A percentile compares a stretch with the other conserved stretches of the same genome.
These are phyloP conservation scores for Caenorhabditis parvicauda DNA, from an alignment of 2,888 invertebrate genomes.

Conservation along the genomic window DNA sequence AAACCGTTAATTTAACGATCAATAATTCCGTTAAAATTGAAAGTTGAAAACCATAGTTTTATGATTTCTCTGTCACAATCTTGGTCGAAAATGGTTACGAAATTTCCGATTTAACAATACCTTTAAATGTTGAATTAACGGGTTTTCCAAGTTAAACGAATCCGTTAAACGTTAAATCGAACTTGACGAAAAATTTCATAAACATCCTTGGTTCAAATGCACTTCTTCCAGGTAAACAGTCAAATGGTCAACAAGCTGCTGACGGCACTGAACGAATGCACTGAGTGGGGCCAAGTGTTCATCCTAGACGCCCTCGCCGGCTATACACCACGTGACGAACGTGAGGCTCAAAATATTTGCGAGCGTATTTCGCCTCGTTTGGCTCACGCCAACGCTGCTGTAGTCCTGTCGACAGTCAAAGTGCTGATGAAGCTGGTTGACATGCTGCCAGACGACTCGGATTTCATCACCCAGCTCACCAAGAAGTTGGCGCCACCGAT, in stretches of 20 bases:
- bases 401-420: conserved; percentile 96
- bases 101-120: too few species aligned
- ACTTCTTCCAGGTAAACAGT: conserved; percentile 75
- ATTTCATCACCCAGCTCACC: conserved; percentile 86
- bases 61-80: too few species aligned
- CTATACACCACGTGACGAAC: conserved; percentile 90
- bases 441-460: conserved; percentile 87
- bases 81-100: too few species aligned
- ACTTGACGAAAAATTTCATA: too few species aligned
- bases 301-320: conserved; percentile 95
- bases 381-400: conserved; percentile 98
- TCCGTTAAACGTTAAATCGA: too few species aligned
- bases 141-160: too few species aligned
- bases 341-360: conserved; percentile 83
- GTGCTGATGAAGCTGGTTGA: conserved; percentile 96
- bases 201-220: too few species aligned
- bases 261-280: conserved; percentile 97
- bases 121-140: too few species aligned
- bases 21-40: too few species aligned
- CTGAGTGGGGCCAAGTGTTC: conserved; percentile 75
- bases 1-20: too few species aligned
- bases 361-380: conserved; percentile 86
- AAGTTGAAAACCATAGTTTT: too few species aligned
- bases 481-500: conserved; percentile 98
- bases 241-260: conserved; percentile 95